Percentiles rank a stretch among this genome's conserved stretches.
Conservation (phyloP, 2,113 vertebrate species). For the Menura novaehollandiae region DNA sequence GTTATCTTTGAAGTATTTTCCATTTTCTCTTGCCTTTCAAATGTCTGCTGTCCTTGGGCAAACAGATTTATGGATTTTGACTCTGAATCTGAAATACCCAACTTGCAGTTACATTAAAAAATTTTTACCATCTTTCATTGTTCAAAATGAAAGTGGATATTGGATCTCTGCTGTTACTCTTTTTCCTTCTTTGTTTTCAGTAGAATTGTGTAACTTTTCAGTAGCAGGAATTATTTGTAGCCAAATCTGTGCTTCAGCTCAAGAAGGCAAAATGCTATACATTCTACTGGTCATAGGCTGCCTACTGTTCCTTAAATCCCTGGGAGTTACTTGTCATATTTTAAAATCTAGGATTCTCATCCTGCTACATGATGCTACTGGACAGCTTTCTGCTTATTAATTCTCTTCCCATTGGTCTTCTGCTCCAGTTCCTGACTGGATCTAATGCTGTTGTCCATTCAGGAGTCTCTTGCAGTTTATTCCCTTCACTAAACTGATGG, state of each 20-base stretch:
- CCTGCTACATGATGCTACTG: background rate
- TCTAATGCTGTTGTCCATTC: background rate
- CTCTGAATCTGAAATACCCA: background rate
- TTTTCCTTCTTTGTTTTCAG: background rate
- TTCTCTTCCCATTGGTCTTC: slow-evolving; percentile 19
- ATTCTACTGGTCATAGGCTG: background rate
- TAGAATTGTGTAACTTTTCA: background rate
- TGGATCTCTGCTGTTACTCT: background rate
- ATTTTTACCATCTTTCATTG: background rate
- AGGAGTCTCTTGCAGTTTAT: background rate
- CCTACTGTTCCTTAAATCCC: background rate
- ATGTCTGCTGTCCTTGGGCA: background rate
- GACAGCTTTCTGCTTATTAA: slow-evolving; percentile 23
- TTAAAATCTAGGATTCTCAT: background rate
- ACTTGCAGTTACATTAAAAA: background rate
- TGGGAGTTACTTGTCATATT: background rate
- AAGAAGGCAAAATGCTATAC: background rate
- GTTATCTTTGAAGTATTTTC: background rate
- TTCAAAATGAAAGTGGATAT: background rate
- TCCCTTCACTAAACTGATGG: background rate
- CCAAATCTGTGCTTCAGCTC: background rate
- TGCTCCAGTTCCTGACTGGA: slow-evolving; percentile 36
- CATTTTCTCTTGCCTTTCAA: background rate
- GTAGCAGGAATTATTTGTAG: background rate
- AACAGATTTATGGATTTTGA: background rate